A percentile compares a stretch with the other conserved stretches of the same genome.
Evolutionary conservation across 2,797 vertebrate genomes (phyloP).

Genomic region (Neosilurus hyrtlii): DNA sequence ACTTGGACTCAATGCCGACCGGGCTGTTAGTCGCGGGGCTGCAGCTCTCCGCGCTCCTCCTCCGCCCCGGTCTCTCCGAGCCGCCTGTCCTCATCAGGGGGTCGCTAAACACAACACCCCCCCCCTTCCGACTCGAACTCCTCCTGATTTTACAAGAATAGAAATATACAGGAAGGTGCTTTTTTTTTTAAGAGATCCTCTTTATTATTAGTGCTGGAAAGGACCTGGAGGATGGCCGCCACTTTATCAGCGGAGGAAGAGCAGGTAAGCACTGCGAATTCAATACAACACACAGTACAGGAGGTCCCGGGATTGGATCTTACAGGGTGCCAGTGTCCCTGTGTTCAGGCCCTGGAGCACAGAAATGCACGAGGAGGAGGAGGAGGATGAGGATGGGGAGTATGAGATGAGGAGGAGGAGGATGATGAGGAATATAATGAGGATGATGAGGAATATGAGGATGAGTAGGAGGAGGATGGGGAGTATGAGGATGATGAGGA

Average conservation of each 20-base stretch:
- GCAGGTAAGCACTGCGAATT: constrained; percentile 74
- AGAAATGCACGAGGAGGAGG: background rate
- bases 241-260: constrained; percentile 88
- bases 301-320: background rate
- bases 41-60: no score
- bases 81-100: background rate
- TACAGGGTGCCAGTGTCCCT: background rate
- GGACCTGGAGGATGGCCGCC: constrained; percentile 78
- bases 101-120: background rate
- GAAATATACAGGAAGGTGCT: constrained; percentile 51
- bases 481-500: no score
- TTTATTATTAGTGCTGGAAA: background rate
- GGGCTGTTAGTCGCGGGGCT: background rate
- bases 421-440: no score
- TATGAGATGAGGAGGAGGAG: background rate
- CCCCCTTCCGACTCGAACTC: no score
- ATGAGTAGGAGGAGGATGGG: no score
- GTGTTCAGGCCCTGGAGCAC: background rate
- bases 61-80: background rate
- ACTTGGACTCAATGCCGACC: constrained; percentile 6
- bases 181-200: background rate
- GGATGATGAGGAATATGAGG: no score
- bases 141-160: constrained; percentile 39
- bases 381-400: no score
- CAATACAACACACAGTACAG: no score